A percentile compares a stretch with the other conserved stretches of the same genome.
Evolutionary conservation across 2,888 invertebrate genomes (phyloP).

Genomic region (Pollenia griseotomentosa): DNA sequence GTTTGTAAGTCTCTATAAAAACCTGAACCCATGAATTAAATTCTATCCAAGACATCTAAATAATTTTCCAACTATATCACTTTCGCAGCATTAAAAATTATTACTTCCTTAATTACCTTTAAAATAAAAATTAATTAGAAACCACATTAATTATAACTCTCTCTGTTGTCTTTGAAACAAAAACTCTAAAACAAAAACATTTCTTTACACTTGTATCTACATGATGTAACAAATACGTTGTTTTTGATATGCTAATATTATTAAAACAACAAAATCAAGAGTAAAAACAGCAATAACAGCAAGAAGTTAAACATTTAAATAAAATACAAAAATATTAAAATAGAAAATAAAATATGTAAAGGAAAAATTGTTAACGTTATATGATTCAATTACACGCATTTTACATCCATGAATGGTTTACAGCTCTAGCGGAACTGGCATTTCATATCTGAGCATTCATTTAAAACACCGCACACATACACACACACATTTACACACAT

Average conservation of each 20-base stretch:
- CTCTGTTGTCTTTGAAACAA: slow-evolving; percentile 19
- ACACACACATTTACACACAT: too few species aligned
- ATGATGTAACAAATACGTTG: slow-evolving; percentile 56
- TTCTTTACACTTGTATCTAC: background rate
- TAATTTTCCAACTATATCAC: too few species aligned
- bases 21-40: too few species aligned
- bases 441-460: slow-evolving; percentile 18
- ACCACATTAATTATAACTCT: slow-evolving; percentile 15
- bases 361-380: slow-evolving; percentile 57
- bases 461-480: background rate
- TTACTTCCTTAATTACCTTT: slow-evolving; percentile 47
- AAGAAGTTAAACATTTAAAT: slow-evolving; percentile 32
- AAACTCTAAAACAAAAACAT: slow-evolving; percentile 3
- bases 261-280: slow-evolving; percentile 47
- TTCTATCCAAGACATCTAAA: too few species aligned
- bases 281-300: slow-evolving; percentile 13
- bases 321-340: slow-evolving; percentile 10
- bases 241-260: slow-evolving; percentile 63
- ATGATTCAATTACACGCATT: slow-evolving; percentile 71
- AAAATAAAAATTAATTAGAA: slow-evolving; percentile 22
- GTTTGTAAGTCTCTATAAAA: too few species aligned
- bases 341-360: slow-evolving; percentile 25
- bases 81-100: background rate
- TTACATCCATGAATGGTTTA: slow-evolving; percentile 67
- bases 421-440: slow-evolving; percentile 55